Percentiles rank a stretch among this genome's conserved stretches.
Evolutionary conservation across 1,140 invertebrate genomes (phyloP).

Genomic region (Bradysia coprophila): DNA sequence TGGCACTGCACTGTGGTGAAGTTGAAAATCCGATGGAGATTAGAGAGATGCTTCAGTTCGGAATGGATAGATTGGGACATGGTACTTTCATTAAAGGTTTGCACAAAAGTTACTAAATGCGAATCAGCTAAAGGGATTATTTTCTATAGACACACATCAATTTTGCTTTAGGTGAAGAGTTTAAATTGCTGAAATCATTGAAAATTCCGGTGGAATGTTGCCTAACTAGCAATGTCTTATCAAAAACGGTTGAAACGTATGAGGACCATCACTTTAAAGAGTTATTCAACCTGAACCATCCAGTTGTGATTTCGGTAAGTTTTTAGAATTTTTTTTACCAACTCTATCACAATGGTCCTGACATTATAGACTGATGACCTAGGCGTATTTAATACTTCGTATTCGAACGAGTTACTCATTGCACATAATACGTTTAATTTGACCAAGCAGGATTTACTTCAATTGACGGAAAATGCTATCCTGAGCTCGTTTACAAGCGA

Average conservation of each 20-base stretch:
- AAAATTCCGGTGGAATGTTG: constrained; percentile 39
- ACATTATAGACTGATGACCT: constrained; percentile 65
- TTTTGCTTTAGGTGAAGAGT: background rate
- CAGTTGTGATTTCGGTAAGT: constrained; percentile 43
- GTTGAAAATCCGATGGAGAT: constrained; percentile 43
- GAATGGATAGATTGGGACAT: constrained; percentile 62
- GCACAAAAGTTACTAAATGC: background rate
- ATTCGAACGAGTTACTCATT: constrained; percentile 50
- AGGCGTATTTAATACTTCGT: constrained; percentile 57
- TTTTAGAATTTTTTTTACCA: constrained; percentile 1
- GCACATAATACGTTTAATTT: constrained; percentile 34
- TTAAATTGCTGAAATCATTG: constrained; percentile 10
- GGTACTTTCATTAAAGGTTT: constrained; percentile 48
- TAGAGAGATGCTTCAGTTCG: constrained; percentile 43
- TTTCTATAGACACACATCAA: background rate
- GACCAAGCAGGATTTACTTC: constrained; percentile 29
- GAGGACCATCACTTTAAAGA: constrained; percentile 43
- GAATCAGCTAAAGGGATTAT: background rate
- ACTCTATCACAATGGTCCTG: constrained; percentile 9
- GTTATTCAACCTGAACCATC: constrained; percentile 35
- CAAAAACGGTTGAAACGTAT: constrained; percentile 34
- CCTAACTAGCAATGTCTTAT: constrained; percentile 53
- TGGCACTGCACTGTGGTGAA: constrained; percentile 62
- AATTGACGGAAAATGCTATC: constrained; percentile 18
- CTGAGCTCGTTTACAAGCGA: background rate